phyloP scores from a whole-genome alignment of 53 echinoderm and acorn worm genomes.

The Arbacia lixula region DNA sequence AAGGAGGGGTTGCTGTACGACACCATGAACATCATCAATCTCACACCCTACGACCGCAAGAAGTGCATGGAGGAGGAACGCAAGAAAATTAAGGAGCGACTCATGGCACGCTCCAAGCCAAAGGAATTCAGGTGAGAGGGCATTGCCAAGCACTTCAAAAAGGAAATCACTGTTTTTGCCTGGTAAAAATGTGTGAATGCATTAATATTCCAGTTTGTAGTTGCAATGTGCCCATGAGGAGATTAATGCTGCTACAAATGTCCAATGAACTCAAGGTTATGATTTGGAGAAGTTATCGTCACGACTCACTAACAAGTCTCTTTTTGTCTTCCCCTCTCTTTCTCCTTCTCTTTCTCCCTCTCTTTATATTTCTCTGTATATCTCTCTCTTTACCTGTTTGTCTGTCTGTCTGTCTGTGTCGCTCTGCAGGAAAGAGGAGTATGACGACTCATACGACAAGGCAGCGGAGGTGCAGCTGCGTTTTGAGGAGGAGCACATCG shows the following conservation, averaged over 20 bases:
- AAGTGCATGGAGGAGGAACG: conserved; percentile 95
- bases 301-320: too few relatives aligned
- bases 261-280: too few relatives aligned
- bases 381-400: too few relatives aligned
- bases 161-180: neutral
- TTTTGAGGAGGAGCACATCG: conserved; percentile 86
- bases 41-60: conserved; percentile 93
- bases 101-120: conserved; percentile 80
- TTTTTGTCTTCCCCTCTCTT: too few relatives aligned
- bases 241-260: too few relatives aligned
- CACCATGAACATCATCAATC: conserved; percentile 90
- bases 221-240: too few relatives aligned
- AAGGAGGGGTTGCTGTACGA: conserved; percentile 91
- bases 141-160: neutral
- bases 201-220: too few relatives aligned
- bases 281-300: too few relatives aligned
- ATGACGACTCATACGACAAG: conserved; percentile 79
- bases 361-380: too few relatives aligned
- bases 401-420: neutral
- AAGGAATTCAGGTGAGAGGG: conserved; percentile 85
- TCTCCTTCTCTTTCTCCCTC: too few relatives aligned
- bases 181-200: too few relatives aligned
- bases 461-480: conserved; percentile 77
- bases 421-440: conserved; percentile 85
- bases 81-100: conserved; percentile 88